These are phyloP conservation scores for Euschistus heros DNA, from an alignment of 1,140 invertebrate genomes.

Conservation along the genomic window DNA sequence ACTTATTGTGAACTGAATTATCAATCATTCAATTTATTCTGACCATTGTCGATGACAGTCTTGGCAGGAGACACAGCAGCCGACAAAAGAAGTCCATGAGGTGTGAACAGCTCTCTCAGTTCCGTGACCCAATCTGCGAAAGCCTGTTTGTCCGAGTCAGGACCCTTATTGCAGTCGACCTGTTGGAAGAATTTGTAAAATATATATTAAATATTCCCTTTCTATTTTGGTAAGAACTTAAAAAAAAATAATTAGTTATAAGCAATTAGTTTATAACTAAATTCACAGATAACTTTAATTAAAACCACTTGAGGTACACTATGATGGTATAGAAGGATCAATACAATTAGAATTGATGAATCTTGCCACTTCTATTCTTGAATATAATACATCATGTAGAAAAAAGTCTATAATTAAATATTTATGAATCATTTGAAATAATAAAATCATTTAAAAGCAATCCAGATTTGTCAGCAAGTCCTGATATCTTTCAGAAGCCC, in stretches of 20 bases:
- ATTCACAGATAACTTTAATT: no score
- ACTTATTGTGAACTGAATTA: background rate
- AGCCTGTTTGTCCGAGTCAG: conserved; percentile 59
- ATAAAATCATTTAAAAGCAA: no score
- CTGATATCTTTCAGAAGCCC: no score
- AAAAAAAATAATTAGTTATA: background rate
- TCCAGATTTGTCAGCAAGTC: no score
- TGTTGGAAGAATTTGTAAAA: conserved; percentile 30
- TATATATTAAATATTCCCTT: background rate
- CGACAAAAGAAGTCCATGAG: conserved; percentile 58
- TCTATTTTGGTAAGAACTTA: background rate
- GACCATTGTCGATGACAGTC: conserved; percentile 39
- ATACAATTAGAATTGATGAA: no score
- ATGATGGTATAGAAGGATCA: no score
- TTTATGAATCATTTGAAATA: no score
- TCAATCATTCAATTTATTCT: background rate
- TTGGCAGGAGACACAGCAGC: conserved; percentile 77
- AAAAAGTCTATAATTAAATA: no score
- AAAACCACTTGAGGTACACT: no score
- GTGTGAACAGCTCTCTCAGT: conserved; percentile 55
- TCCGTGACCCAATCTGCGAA: conserved; percentile 62
- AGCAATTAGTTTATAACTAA: no score
- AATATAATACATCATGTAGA: no score
- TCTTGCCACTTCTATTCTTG: no score
- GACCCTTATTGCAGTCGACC: conserved; percentile 67